Evolutionary conservation across 2,888 invertebrate species (phyloP), one percentile per base, ranked within the genome.

Genomic region (Caenorhabditis wallacei): DNA sequence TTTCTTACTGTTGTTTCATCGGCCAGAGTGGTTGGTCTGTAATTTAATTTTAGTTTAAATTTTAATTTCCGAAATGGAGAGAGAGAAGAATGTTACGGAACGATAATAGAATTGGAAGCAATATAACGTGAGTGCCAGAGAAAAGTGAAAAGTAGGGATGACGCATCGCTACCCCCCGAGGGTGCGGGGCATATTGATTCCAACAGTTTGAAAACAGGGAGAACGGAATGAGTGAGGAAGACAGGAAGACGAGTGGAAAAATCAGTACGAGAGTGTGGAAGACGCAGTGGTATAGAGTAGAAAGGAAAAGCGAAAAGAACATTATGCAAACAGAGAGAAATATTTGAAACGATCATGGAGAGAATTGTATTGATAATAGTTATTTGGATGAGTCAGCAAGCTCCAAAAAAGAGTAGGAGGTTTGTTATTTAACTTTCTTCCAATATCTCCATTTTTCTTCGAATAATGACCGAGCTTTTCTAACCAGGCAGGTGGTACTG

Each of bases 321-420:
- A 76, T 76, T 68, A 76, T 76, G 69, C 78, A 78, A 78, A 78
- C 69, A 78, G 61, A 76, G 59, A 68, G 37, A 53, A 37, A n/a
- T 30, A 8, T 59, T 66, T 75, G 48, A 56, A 57, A 51, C 24
- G 40, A 63, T 57, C 75, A 68, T 46, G 37, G 10, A 24, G 59
- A 43, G 35, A 66, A 59, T 59, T 22, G 22, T 40, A 53, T 24
- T 61, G 68, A 76, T 76, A 69, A 70, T 63, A 54, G 63, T 8
- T 11, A 57, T 37, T 16, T 3, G 18, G 76, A 59, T 78, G 78
- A 78, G 61, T 78, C 78, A 78, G 66, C 54, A 68, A 24, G 22
- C 64, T 64, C 64, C 35, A 51, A 54, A 69, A 69, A 54, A n/a
- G 68, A 56, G 35, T 40, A 56, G 68, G 68, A 53, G 54, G 37